phyloP scores from a whole-genome alignment of 2,888 invertebrate genomes.

The Epistrophella euchroma region DNA sequence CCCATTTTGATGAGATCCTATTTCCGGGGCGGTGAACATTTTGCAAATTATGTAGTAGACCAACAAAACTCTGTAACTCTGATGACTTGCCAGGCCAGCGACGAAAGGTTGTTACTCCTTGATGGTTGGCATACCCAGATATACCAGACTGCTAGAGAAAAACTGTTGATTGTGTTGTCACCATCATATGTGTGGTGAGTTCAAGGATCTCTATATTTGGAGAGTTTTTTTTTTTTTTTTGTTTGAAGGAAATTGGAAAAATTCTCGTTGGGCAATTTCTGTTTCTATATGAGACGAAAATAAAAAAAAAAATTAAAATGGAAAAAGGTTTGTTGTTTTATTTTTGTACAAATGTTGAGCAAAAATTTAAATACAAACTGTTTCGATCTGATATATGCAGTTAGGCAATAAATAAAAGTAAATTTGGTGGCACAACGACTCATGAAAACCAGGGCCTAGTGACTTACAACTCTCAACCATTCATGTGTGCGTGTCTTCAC shows the following conservation, averaged over 20 bases:
- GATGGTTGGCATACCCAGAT: background rate
- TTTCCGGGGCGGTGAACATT: constrained; percentile 74
- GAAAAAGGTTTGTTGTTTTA: background rate
- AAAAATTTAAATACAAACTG: too few relatives aligned
- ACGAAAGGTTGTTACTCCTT: constrained; percentile 45
- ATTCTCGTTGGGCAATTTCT: background rate
- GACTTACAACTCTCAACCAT: too few relatives aligned
- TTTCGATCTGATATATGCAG: too few relatives aligned
- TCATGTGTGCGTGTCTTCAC: too few relatives aligned
- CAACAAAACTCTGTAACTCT: constrained; percentile 9
- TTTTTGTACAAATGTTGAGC: too few relatives aligned
- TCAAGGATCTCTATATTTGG: constrained; percentile 19
- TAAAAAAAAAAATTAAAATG: background rate
- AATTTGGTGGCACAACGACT: too few relatives aligned
- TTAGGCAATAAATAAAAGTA: too few relatives aligned
- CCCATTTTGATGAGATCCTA: constrained; percentile 76
- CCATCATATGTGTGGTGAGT: constrained; percentile 12
- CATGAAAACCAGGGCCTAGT: too few relatives aligned
- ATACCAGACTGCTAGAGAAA: background rate
- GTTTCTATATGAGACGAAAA: background rate
- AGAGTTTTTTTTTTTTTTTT: constrained; percentile 4
- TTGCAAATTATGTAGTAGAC: constrained; percentile 66
- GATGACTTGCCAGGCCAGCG: constrained; percentile 29
- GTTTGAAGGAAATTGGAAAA: constrained; percentile 4
- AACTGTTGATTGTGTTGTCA: constrained; percentile 24